A percentile compares a stretch with the other conserved stretches of the same genome.
Conservation (phyloP, 2,888 invertebrate species). For the Apodemia mormo region DNA sequence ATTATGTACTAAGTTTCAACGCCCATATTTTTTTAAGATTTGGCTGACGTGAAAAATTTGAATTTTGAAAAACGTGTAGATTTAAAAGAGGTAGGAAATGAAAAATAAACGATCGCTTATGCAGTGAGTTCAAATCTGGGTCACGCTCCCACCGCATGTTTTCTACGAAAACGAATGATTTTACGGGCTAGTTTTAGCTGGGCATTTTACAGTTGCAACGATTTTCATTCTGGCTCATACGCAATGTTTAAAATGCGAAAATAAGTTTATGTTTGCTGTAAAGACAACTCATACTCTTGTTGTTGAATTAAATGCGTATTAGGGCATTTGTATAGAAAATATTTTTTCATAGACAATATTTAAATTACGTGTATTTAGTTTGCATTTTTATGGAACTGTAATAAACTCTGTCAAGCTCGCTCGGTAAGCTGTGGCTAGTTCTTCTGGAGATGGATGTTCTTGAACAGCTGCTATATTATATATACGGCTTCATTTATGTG, state of each 20-base stretch:
- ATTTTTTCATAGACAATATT: too few species aligned
- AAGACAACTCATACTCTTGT: too few species aligned
- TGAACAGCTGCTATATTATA: too few species aligned
- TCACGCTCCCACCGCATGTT: slow-evolving; percentile 4
- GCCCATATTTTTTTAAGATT: not conserved
- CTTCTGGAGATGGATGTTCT: too few species aligned
- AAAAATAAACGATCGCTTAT: slow-evolving; percentile 9
- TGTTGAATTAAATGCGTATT: too few species aligned
- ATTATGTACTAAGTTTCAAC: not conserved
- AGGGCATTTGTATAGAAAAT: too few species aligned
- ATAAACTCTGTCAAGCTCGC: too few species aligned
- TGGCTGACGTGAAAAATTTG: not conserved
- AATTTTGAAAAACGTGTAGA: not conserved
- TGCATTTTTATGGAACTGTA: too few species aligned
- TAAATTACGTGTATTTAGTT: too few species aligned
- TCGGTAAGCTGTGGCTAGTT: too few species aligned
- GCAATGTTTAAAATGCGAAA: not conserved
- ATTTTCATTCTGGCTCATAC: not conserved
- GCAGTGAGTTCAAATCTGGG: slow-evolving; percentile 11
- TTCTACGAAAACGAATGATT: slow-evolving; percentile 9
- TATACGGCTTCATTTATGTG: too few species aligned
- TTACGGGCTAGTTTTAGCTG: not conserved
- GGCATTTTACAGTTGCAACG: slow-evolving; percentile 4
- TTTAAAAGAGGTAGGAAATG: slow-evolving; percentile 8
- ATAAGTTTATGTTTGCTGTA: too few species aligned